Evolutionary conservation across 2,888 invertebrate genomes (phyloP).

Genomic region (Harpalus rubripes): DNA sequence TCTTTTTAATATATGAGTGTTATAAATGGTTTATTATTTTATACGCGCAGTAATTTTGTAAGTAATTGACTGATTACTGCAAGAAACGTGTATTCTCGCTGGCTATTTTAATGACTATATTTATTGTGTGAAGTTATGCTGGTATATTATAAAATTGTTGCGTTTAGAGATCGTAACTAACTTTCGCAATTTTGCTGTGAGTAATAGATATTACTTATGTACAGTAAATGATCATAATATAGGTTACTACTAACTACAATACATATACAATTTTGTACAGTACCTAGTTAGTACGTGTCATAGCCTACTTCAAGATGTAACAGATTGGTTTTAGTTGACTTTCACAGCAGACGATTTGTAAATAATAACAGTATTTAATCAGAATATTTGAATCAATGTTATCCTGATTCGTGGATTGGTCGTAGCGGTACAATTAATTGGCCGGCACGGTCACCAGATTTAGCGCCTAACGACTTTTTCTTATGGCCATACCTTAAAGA

Average conservation of each 20-base stretch:
- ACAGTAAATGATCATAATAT: not conserved
- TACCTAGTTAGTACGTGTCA: not conserved
- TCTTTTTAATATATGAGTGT: conserved; percentile 34
- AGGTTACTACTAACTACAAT: not conserved
- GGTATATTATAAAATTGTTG: conserved; percentile 26
- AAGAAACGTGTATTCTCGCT: conserved; percentile 8
- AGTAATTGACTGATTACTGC: conserved; percentile 36
- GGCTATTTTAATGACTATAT: conserved; percentile 38
- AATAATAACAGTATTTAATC: no score
- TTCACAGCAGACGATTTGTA: no score
- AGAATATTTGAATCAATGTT: no score
- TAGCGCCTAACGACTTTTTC: no score
- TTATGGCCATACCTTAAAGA: no score
- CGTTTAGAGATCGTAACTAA: conserved; percentile 5
- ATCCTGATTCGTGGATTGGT: no score
- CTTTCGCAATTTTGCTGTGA: conserved; percentile 11
- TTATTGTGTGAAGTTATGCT: conserved; percentile 22
- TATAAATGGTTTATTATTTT: conserved; percentile 40
- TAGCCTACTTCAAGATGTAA: not conserved
- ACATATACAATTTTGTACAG: not conserved
- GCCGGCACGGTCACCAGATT: no score
- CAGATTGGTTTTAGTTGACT: no score
- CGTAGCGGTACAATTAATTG: no score
- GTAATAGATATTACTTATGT: conserved; percentile 30
- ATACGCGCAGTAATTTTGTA: conserved; percentile 15